A percentile compares a stretch with the other conserved stretches of the same genome.
Conservation (phyloP, 2,113 vertebrate genomes). For the Picathartes gymnocephalus region DNA sequence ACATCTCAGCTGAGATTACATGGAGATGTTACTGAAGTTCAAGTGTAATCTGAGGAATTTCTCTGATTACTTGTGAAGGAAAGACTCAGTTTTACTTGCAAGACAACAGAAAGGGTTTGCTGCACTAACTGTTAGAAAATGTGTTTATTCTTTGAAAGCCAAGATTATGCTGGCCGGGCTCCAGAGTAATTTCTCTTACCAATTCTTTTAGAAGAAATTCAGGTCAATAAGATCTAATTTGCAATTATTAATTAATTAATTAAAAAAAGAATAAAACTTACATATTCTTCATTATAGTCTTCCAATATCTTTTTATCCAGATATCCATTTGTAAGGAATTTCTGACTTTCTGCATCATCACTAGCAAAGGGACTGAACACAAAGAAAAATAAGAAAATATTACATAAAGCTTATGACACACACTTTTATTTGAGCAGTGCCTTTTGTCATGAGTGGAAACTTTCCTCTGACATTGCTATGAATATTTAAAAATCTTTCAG, state of each 20-base stretch:
- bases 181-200: conserved; percentile 9
- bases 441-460: neutral
- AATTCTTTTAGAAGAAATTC: neutral
- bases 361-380: conserved; percentile 80
- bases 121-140: conserved; percentile 2
- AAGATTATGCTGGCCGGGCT: conserved; percentile 45
- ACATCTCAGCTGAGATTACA: neutral
- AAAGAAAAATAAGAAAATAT: conserved; percentile 11
- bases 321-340: conserved; percentile 89
- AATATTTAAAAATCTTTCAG: neutral
- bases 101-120: neutral
- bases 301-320: conserved; percentile 87
- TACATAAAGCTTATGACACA: neutral
- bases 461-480: neutral
- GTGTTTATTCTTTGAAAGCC: conserved; percentile 42
- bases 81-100: neutral
- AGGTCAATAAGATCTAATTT: neutral
- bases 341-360: conserved; percentile 87
- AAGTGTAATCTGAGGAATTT: neutral
- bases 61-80: neutral
- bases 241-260: neutral
- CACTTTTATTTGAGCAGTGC: neutral
- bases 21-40: neutral
- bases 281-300: conserved; percentile 89
- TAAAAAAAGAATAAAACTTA: conserved; percentile 72